Evolutionary conservation across 35 echinoderm and acorn worm genomes (phyloP).

Genomic region (Eucidaris tribuloides): DNA sequence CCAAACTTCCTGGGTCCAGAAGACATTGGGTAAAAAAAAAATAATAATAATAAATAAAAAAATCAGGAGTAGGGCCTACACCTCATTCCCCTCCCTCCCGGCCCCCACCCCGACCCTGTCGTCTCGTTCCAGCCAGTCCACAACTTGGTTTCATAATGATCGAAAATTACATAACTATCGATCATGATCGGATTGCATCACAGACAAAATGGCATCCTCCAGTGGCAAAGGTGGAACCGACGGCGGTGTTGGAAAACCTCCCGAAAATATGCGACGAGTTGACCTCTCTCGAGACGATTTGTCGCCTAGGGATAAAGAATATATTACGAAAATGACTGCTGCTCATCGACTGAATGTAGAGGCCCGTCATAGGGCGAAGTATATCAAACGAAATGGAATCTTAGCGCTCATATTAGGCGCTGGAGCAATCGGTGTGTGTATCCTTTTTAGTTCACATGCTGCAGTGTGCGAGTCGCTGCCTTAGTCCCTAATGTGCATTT

Average conservation of each 20-base stretch:
- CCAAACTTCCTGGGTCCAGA: too few relatives aligned
- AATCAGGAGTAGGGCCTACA: too few relatives aligned
- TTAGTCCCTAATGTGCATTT: not conserved
- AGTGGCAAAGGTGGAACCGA: not conserved
- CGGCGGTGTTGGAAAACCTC: slow-evolving; percentile 17
- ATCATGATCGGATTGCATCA: too few relatives aligned
- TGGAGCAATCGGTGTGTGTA: slow-evolving; percentile 84
- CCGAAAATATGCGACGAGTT: slow-evolving; percentile 74
- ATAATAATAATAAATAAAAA: too few relatives aligned
- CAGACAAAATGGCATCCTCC: slow-evolving; percentile 69
- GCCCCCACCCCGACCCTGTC: too few relatives aligned
- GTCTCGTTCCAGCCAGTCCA: too few relatives aligned
- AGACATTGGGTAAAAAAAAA: too few relatives aligned
- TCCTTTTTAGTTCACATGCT: slow-evolving; percentile 66
- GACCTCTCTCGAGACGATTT: slow-evolving; percentile 66
- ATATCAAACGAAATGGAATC: slow-evolving; percentile 54
- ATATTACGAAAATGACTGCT: slow-evolving; percentile 65
- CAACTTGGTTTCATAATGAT: too few relatives aligned
- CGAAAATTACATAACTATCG: too few relatives aligned
- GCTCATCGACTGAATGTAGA: slow-evolving; percentile 46
- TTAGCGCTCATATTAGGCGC: slow-evolving; percentile 70
- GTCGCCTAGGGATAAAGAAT: slow-evolving; percentile 43
- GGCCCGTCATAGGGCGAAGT: slow-evolving; percentile 23
- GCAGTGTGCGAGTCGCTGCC: not conserved
- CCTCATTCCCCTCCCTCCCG: too few relatives aligned